These are phyloP conservation scores for Isoperla grammatica DNA, from an alignment of 2,888 invertebrate genomes.

Conservation along the genomic window DNA sequence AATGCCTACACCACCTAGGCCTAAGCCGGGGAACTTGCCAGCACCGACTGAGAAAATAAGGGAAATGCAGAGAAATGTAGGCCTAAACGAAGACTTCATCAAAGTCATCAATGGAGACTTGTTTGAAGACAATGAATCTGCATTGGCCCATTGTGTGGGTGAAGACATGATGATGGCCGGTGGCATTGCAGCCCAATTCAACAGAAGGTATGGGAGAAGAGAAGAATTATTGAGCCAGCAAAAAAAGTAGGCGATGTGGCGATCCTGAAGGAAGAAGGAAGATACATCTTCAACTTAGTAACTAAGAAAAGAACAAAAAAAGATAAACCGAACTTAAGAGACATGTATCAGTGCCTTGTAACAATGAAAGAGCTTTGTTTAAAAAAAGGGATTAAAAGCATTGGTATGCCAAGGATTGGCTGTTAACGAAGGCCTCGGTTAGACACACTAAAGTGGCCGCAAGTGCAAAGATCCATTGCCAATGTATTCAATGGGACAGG, in stretches of 20 bases:
- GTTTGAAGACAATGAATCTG: no score
- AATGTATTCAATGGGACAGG: neutral
- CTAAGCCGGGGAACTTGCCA: no score
- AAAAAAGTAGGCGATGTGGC: neutral
- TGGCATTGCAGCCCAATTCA: neutral
- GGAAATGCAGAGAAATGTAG: no score
- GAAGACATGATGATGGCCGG: neutral
- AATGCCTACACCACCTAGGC: no score
- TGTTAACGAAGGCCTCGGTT: no score
- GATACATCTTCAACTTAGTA: neutral
- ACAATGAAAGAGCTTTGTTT: neutral
- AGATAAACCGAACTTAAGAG: neutral
- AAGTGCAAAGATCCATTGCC: neutral
- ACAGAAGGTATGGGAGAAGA: neutral
- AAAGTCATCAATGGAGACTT: no score
- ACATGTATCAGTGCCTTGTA: neutral
- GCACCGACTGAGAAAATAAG: no score
- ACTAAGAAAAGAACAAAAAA: neutral
- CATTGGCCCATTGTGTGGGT: no score
- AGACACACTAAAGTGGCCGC: constrained; percentile 8
- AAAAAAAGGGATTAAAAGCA: neutral
- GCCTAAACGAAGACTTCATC: no score
- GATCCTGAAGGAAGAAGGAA: neutral
- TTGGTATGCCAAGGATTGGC: neutral
- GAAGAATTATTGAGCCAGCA: neutral